Evolutionary conservation across 2,888 invertebrate species (phyloP), one percentile per base, ranked within the genome.

Genomic region (Acrobasis consociella): DNA sequence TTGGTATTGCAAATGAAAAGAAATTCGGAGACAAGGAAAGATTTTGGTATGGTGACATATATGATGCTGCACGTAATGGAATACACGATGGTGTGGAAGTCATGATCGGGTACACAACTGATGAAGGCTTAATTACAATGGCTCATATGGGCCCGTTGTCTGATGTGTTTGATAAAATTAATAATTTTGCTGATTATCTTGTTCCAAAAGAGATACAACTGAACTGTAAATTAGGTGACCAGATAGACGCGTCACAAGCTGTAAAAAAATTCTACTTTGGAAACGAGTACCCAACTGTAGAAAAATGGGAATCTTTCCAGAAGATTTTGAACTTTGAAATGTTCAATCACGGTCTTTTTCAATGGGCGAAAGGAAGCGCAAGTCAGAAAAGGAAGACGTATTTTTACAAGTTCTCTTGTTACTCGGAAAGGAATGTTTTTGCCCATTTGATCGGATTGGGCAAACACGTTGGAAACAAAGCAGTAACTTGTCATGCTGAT

Each of bases 21-120:
- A n/a, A 66, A 37, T 74, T 75, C 65, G 72, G 67, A 8, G 62
- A 69, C 46, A 69, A 67, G n/a, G 77, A 77, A 59, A 64, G 66
- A 60, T 82, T 74, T 62, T 80, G 81, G 49, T 64, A 67, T 11
- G 78, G 77, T 11, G 68, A 78, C 59, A 38, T 73, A 9, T 65
- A 60, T 10, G 83, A 93, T 49, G 77, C 82, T 49, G 67, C 88
- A 37, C 83, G 86, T 69, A 76, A 85, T 17, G 94, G 94, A 39
- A 83, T 83, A 7, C 81, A 93, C 55, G 71, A 77, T 62, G 77
- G 67, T 11, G 85, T 94, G 0, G 95, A 96, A 0, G 93, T 95
- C 80, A 94, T 97, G 78, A 86, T 94, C 31, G 96, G 96, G 1
- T 80, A 95, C 5, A 96, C 94, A 38, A 92, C 93, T 1, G 94